Evolutionary conservation across 2,113 vertebrate genomes (phyloP).

Genomic region (Butorides virescens): DNA sequence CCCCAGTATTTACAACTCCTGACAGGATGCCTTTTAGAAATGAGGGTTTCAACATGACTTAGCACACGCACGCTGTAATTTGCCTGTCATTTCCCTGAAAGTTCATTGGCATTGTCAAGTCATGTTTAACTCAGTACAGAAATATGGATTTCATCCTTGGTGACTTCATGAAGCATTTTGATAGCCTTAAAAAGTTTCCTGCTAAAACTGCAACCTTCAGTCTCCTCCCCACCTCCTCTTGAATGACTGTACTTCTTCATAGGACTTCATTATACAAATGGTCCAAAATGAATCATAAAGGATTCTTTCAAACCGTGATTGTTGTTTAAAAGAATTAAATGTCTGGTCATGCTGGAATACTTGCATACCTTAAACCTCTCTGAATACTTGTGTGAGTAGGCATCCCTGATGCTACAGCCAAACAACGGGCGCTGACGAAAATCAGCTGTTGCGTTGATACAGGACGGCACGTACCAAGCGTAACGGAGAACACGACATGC

Average conservation of each 20-base stretch:
- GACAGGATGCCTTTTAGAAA: conserved; percentile 68
- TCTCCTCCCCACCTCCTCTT: conserved; percentile 23
- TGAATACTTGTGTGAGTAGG: not conserved
- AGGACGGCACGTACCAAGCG: not conserved
- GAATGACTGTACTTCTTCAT: conserved; percentile 4
- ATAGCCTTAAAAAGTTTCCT: conserved; percentile 50
- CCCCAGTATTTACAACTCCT: conserved; percentile 51
- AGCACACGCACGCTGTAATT: conserved; percentile 46
- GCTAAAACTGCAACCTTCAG: not conserved
- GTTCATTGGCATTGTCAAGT: conserved; percentile 77
- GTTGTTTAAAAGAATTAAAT: not conserved
- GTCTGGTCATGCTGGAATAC: not conserved
- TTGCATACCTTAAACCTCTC: not conserved
- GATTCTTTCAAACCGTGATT: not conserved
- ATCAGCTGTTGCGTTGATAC: not conserved
- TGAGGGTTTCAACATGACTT: conserved; percentile 34
- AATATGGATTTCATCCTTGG: conserved; percentile 66
- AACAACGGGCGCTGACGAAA: not conserved
- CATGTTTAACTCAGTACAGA: conserved; percentile 70
- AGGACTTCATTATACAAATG: conserved; percentile 13
- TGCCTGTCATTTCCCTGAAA: conserved; percentile 72
- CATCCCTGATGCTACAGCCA: not conserved
- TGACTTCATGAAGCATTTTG: conserved; percentile 49
- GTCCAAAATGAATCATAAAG: not conserved
- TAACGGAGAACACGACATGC: fast-evolving